phyloP scores from a whole-genome alignment of 1,140 invertebrate species.

The Lysiphlebus fabarum region DNA sequence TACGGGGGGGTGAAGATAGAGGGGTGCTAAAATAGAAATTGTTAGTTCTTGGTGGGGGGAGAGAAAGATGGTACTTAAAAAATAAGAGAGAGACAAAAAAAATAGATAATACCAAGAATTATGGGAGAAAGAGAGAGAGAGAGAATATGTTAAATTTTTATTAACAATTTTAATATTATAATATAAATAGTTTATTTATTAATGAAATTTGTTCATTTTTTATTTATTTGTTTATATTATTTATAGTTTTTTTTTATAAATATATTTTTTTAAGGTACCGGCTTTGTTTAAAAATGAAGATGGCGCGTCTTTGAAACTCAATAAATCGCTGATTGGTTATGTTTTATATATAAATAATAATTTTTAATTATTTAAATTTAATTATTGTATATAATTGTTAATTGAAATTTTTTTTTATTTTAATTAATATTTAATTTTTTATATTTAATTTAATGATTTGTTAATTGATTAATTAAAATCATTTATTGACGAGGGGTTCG shows the following conservation, averaged over 20 bases:
- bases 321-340: constrained; percentile 59
- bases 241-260: constrained; percentile 4
- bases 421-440: too few species aligned
- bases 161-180: too few species aligned
- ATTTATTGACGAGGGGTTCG: constrained; percentile 56
- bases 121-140: too few species aligned
- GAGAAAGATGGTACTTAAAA: constrained; percentile 15
- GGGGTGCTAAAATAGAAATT: not conserved
- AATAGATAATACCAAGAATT: too few species aligned
- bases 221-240: too few species aligned
- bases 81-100: too few species aligned
- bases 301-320: constrained; percentile 70
- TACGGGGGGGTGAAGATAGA: constrained; percentile 13
- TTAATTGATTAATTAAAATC: constrained; percentile 37
- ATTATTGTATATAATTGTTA: too few species aligned
- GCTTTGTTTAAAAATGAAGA: constrained; percentile 76
- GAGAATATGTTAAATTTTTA: too few species aligned
- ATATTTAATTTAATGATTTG: not conserved
- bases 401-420: not conserved
- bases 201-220: too few species aligned
- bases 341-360: constrained; percentile 1
- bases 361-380: too few species aligned
- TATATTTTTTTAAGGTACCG: constrained; percentile 24
- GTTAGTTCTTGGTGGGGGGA: not conserved
- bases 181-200: too few species aligned